phyloP scores from a whole-genome alignment of 1,140 invertebrate species.

The Aphelinus certus region DNA sequence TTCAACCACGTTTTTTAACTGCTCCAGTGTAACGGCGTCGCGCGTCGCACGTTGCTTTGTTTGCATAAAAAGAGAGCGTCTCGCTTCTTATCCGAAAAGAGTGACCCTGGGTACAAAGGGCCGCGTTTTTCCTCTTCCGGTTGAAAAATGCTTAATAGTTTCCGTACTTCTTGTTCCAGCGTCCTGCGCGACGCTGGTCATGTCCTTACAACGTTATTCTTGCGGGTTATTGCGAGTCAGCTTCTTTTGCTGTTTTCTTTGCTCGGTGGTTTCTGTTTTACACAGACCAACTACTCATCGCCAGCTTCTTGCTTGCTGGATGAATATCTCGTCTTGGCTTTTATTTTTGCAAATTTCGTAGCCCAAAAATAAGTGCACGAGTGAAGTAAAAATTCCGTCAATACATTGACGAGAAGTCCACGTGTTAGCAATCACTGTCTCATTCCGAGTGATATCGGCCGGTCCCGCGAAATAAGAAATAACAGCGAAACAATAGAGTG shows the following conservation, averaged over 20 bases:
- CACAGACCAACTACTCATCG: slow-evolving; percentile 18
- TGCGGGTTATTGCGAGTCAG: not conserved
- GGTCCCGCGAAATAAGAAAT: no score
- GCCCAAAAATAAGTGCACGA: no score
- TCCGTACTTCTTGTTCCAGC: slow-evolving; percentile 33
- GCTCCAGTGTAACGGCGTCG: not conserved
- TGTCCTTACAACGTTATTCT: slow-evolving; percentile 30
- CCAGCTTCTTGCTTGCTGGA: not conserved
- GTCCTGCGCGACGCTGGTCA: not conserved
- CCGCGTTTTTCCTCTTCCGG: slow-evolving; percentile 42
- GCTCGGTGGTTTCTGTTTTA: not conserved
- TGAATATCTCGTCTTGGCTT: not conserved
- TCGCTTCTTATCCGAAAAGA: slow-evolving; percentile 28
- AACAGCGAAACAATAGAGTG: no score
- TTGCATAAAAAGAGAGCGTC: slow-evolving; percentile 22
- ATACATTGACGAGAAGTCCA: no score
- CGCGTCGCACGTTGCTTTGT: slow-evolving; percentile 35
- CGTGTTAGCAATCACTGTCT: no score
- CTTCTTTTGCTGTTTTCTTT: slow-evolving; percentile 11
- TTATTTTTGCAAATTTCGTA: no score
- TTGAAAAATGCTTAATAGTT: slow-evolving; percentile 50
- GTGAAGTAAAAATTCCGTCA: no score
- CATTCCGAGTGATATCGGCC: no score
- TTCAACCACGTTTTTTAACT: slow-evolving; percentile 21
- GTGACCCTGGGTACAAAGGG: slow-evolving; percentile 41